These are phyloP conservation scores for Prunella himalayana DNA, from an alignment of 2,113 vertebrate genomes.

Conservation along the genomic window DNA sequence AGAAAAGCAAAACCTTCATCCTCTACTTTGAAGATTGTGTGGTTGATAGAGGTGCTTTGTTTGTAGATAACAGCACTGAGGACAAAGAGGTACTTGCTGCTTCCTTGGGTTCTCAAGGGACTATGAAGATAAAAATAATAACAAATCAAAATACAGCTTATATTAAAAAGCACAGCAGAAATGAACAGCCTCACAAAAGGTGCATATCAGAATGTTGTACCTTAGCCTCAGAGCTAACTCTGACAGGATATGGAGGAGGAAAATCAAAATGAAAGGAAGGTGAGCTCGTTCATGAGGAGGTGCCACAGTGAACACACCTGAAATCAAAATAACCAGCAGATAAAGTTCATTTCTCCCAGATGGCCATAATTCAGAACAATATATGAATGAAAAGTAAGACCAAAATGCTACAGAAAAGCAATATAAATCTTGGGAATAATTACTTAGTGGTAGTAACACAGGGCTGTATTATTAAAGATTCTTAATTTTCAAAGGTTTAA, in stretches of 20 bases:
- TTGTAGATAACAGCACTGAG: accelerated
- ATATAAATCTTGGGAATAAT: background rate
- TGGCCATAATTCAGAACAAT: background rate
- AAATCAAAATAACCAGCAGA: background rate
- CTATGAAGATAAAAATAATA: conserved; percentile 8
- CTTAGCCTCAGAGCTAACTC: background rate
- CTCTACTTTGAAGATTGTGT: background rate
- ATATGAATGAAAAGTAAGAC: background rate
- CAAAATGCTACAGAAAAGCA: background rate
- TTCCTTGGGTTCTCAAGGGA: background rate
- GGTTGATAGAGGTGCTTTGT: background rate
- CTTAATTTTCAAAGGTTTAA: background rate
- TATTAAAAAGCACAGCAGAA: conserved; percentile 28
- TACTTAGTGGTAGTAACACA: background rate
- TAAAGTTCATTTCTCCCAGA: background rate
- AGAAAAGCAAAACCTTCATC: background rate
- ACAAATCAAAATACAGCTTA: background rate
- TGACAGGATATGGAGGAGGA: conserved; percentile 22
- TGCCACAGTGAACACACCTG: background rate
- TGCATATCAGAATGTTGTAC: background rate
- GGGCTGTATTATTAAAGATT: background rate
- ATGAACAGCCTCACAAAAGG: background rate
- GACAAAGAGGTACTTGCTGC: background rate
- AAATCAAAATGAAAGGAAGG: background rate
- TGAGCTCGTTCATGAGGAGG: background rate